A percentile compares a stretch with the other conserved stretches of the same genome.
These are phyloP conservation scores for Selene dorsalis DNA, from an alignment of 2,797 vertebrate species.

Conservation along the genomic window DNA sequence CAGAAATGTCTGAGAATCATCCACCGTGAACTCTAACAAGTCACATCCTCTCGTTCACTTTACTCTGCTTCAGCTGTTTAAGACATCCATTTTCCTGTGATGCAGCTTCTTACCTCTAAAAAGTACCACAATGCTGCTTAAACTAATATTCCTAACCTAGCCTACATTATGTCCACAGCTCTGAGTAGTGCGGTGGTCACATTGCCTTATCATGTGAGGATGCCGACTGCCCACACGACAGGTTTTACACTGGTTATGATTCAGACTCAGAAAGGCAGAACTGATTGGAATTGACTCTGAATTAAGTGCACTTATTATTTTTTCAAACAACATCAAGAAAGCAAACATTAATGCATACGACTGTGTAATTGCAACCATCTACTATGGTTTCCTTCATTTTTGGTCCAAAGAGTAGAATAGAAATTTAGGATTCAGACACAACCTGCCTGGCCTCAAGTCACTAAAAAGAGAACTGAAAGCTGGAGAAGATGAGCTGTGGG, in stretches of 20 bases:
- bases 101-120: not conserved
- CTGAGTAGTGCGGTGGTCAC: not conserved
- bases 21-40: not conserved
- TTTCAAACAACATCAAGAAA: not conserved
- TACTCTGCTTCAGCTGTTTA: not conserved
- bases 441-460: too few species aligned
- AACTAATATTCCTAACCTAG: not conserved
- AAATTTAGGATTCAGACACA: not conserved
- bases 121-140: not conserved
- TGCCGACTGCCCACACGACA: not conserved
- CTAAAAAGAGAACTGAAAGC: too few species aligned
- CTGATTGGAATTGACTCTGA: not conserved
- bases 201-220: conserved; percentile 1
- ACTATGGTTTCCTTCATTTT: conserved; percentile 33
- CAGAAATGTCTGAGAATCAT: not conserved
- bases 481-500: not conserved
- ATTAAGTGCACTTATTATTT: conserved; percentile 38
- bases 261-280: not conserved
- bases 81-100: not conserved
- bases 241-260: not conserved
- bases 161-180: conserved; percentile 2
- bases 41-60: conserved; percentile 2
- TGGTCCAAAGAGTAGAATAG: not conserved
- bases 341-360: not conserved
- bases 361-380: not conserved